phyloP scores from a whole-genome alignment of 2,797 vertebrate species.

The Valencia hispanica region DNA sequence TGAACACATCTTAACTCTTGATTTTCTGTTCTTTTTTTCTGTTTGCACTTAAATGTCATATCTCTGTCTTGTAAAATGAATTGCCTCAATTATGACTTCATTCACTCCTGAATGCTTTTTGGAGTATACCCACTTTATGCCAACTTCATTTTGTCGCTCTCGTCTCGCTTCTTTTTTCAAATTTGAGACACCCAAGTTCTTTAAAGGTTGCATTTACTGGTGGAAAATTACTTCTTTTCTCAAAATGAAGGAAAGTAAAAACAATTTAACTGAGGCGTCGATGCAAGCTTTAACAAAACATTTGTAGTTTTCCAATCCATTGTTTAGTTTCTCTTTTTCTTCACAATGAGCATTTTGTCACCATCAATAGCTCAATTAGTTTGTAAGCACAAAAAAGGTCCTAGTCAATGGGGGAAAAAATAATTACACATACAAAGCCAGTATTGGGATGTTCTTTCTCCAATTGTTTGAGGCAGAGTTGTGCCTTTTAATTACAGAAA shows the following conservation, averaged over 20 bases:
- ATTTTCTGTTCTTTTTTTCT: constrained; percentile 10
- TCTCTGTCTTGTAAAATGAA: constrained; percentile 23
- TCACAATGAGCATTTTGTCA: constrained; percentile 31
- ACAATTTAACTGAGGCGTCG: constrained; percentile 32
- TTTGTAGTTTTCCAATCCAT: constrained; percentile 46
- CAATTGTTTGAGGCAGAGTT: constrained; percentile 37
- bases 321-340: constrained; percentile 15
- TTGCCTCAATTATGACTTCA: constrained; percentile 36
- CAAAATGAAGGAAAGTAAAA: constrained; percentile 38
- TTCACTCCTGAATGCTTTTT: constrained; percentile 3
- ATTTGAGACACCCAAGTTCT: constrained; percentile 14
- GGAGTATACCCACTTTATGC: constrained; percentile 3
- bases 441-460: constrained; percentile 29
- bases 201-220: constrained; percentile 34
- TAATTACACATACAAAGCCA: constrained; percentile 51
- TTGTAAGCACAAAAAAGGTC: constrained; percentile 35
- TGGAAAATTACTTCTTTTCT: constrained; percentile 40
- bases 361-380: constrained; percentile 29
- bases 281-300: constrained; percentile 47
- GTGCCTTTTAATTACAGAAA: constrained; percentile 37
- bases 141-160: constrained; percentile 32
- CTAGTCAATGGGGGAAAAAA: constrained; percentile 38
- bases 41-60: constrained; percentile 26
- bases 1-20: neutral
- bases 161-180: constrained; percentile 22